phyloP scores from a whole-genome alignment of 2,797 vertebrate species.

The Pangasius djambal region DNA sequence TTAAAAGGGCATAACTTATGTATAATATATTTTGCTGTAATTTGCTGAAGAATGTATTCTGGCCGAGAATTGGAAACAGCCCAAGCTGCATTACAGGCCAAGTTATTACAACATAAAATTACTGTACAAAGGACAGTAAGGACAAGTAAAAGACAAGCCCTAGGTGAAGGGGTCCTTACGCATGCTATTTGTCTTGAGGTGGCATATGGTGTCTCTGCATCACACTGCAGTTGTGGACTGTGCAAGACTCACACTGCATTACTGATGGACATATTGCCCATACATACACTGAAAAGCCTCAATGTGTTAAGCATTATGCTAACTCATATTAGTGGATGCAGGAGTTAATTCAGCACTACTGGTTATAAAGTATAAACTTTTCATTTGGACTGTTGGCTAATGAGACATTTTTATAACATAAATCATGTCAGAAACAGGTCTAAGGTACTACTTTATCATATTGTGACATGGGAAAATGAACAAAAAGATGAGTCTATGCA shows the following conservation, averaged over 20 bases:
- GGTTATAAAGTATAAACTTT: background rate
- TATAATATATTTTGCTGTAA: background rate
- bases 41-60: background rate
- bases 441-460: background rate
- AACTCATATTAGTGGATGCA: background rate
- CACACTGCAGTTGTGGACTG: slow-evolving; percentile 12
- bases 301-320: background rate
- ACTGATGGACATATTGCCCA: background rate
- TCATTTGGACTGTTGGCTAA: background rate
- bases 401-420: background rate
- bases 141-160: background rate
- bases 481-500: background rate
- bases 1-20: background rate
- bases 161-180: background rate
- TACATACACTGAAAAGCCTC: background rate
- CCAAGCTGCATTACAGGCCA: background rate
- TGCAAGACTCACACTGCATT: background rate
- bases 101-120: background rate
- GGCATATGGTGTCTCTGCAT: slow-evolving; percentile 7
- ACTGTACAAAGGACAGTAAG: background rate
- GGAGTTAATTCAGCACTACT: background rate
- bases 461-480: background rate
- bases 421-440: background rate
- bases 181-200: background rate
- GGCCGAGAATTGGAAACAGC: slow-evolving; percentile 1